Base-by-base conservation (phyloP, 2,113 vertebrate species). In the Helogale parvula region DNA sequence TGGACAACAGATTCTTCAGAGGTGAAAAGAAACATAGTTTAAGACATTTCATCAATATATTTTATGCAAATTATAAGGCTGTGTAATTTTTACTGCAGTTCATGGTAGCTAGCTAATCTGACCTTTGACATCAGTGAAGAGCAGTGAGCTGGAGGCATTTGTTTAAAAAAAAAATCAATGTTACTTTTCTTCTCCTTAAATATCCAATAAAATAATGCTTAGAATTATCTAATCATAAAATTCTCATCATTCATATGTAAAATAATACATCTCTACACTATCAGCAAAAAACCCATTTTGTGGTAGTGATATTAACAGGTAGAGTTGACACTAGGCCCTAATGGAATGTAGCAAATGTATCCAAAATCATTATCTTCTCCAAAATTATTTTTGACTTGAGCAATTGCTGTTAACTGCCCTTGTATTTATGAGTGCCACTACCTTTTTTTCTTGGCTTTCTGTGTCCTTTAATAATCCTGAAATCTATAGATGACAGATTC, bases 51-150 rank as follows among this genome's bases (percentile, higher is more conserved):
- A 94, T 96, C 87, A 92, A 65, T 97, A 94, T 83, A 33, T 29
- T 63, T 94, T 93, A 93, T 92, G 83, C 65, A 97, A 63, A 94
- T 92, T 80, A 4, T 15, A 82, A 80, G 82, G 16, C 27, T 63
- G 17, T 95, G 27, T 86, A 79, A 84, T 96, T 96, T 96, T 50
- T 81, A 60, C 38, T 95, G 90, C 83, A 95, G 21, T 92, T 97
- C 91, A 80, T 86, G 41, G 87, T 96, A 89, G 68, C 47, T 88
- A 87, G 57, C 87, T 86, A 92, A 91, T 89, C 15, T 95, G 89
- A 96, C 31, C 83, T 96, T 91, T 86, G 60, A 14, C 72, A 79
- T 74, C 7, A 85, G 29, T 80, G 88, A 41, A 88, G n/a, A 33
- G n/a, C 31, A 77, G 10, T 94, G 66, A 96, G 25, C 25, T 77